Base-by-base conservation (phyloP, 2,113 vertebrate genomes). In the Toxotes chatareus region DNA sequence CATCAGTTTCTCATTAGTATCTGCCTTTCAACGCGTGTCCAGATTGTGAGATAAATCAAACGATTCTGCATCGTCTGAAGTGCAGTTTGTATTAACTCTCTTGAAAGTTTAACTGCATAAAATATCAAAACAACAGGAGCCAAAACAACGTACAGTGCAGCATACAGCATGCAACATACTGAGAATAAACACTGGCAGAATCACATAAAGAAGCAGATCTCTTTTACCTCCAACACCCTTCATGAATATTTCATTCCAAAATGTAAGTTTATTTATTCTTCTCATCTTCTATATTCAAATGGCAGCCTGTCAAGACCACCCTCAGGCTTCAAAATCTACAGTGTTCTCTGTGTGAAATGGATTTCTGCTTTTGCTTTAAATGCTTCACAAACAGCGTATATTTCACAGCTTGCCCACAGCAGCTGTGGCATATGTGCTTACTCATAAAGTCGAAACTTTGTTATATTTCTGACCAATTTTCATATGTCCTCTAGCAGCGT, bases 221-320 rank as follows among this genome's bases (percentile, higher is more conserved):
- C 19, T 21, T 73, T 63, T 59, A 88, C 55, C 27, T 80, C 68
- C 44, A 32, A 76, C 59, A 57, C 9, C 31, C 32, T 3, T n/a
- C 70, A 60, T 92, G 72, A 87, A 92, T 87, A 92, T 90, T 81
- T 89, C 19, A 86, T 69, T 76, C 16, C 19, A 31, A 59, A 88
- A 46, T n/a, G 40, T 78, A 71, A 86, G 68, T 88, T 74, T 83
- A 83, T 88, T 85, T 83, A 82, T 88, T 85, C 85, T 80, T 63
- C 69, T 87, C 79, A 81, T 78, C 80, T 80, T 83, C 70, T 71
- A 23, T 70, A 78, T 89, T 85, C 55, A 86, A 83, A 88, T 57
- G 65, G 79, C 79, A 82, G 76, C 69, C 46, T 81, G 80, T 86
- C 72, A 80, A 60, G 60, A 65, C 73, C 74, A 77, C 75, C 87